phyloP scores from a whole-genome alignment of 35 echinoderm and acorn worm species.

The Ophioderma brevispina region DNA sequence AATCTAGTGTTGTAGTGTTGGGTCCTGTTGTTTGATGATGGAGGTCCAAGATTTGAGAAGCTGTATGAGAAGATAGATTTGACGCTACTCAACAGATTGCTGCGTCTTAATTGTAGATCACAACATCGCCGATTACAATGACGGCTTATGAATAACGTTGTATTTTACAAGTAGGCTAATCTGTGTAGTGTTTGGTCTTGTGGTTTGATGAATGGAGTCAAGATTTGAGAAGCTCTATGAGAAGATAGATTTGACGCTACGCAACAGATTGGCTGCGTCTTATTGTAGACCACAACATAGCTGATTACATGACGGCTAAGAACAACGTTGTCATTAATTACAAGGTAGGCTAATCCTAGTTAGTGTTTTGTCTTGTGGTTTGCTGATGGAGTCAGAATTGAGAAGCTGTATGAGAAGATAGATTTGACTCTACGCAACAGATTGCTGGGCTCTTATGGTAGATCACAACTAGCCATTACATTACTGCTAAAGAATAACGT shows the following conservation, averaged over 20 bases:
- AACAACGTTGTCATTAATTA: slow-evolving; percentile 99
- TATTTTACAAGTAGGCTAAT: neutral
- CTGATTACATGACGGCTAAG: slow-evolving; percentile 99
- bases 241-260: slow-evolving; percentile 97
- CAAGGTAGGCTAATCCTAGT: slow-evolving; percentile 67
- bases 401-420: slow-evolving; percentile 99
- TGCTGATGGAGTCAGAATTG: slow-evolving; percentile 98
- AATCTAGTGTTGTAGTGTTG: no score
- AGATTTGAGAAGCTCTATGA: slow-evolving; percentile 99
- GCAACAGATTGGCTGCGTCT: slow-evolving; percentile 98
- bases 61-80: slow-evolving; percentile 99
- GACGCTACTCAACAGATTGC: slow-evolving; percentile 94
- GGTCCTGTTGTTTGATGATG: no score
- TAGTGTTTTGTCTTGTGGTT: neutral
- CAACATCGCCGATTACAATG: slow-evolving; percentile 99
- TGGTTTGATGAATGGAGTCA: slow-evolving; percentile 99
- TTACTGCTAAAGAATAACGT: slow-evolving; percentile 99
- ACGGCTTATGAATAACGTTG: no score
- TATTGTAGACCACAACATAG: slow-evolving; percentile 99
- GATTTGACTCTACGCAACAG: slow-evolving; percentile 97
- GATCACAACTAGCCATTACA: slow-evolving; percentile 97
- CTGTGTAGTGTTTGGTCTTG: slow-evolving; percentile 26
- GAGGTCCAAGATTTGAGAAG: slow-evolving; percentile 97
- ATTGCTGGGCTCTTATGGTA: slow-evolving; percentile 92
- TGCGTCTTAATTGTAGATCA: slow-evolving; percentile 99